These are phyloP conservation scores for Lissocephala sabroskyi DNA, from an alignment of 2,888 invertebrate genomes.

Conservation along the genomic window DNA sequence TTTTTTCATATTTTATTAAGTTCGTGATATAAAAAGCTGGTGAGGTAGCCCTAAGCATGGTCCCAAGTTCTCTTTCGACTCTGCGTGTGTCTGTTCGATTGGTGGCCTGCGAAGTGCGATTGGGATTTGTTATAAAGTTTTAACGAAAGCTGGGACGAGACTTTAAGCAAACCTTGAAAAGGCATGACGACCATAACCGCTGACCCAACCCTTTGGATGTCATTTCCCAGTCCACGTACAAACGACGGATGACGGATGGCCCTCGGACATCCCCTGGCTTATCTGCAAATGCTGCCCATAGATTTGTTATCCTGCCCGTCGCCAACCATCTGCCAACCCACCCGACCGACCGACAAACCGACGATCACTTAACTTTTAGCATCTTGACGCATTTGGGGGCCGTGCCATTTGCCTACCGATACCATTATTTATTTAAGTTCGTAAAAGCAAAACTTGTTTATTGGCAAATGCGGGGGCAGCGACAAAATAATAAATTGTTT, in stretches of 20 bases:
- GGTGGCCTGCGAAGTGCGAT: neutral
- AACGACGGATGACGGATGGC: constrained; percentile 40
- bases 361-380: neutral
- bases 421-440: constrained; percentile 60
- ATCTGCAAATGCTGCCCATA: too few relatives aligned
- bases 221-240: constrained; percentile 1
- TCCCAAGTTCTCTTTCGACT: too few relatives aligned
- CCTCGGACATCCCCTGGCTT: too few relatives aligned
- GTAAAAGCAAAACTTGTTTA: constrained; percentile 51
- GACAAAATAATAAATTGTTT: constrained; percentile 61
- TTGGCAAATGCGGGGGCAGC: constrained; percentile 37
- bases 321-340: too few relatives aligned
- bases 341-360: neutral
- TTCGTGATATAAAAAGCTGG: constrained; percentile 49
- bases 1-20: constrained; percentile 60
- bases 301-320: too few relatives aligned
- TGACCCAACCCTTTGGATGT: too few relatives aligned
- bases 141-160: too few relatives aligned
- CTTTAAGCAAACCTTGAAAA: too few relatives aligned
- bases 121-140: too few relatives aligned
- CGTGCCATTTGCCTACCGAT: constrained; percentile 39
- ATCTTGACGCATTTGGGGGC: constrained; percentile 1
- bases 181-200: too few relatives aligned
- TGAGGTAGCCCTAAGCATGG: too few relatives aligned
- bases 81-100: too few relatives aligned